These are phyloP conservation scores for Scolanthus callimorphus DNA, from an alignment of 92 coral and sea anemone species.

Conservation along the genomic window DNA sequence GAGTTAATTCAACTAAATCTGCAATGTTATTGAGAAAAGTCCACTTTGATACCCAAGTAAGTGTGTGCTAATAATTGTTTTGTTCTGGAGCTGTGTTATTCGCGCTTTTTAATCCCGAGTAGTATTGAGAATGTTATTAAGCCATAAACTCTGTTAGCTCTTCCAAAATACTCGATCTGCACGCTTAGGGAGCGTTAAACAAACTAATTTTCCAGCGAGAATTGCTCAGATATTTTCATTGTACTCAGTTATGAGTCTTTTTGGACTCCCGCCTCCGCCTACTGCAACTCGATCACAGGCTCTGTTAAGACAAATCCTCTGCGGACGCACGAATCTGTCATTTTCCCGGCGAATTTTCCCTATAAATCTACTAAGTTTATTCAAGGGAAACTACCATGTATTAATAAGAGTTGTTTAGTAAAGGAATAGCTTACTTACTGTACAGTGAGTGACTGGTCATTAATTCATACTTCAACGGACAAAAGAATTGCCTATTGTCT, in stretches of 20 bases:
- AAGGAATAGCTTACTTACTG: slow-evolving; percentile 1
- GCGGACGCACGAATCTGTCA: no score
- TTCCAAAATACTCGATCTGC: neutral
- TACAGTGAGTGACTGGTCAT: neutral
- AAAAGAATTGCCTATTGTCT: neutral
- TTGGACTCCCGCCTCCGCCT: no score
- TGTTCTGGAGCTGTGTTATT: slow-evolving; percentile 73
- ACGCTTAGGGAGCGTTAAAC: neutral
- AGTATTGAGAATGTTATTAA: slow-evolving; percentile 80
- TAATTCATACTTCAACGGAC: neutral
- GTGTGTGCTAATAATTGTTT: slow-evolving; percentile 91
- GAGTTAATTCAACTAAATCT: slow-evolving; percentile 80
- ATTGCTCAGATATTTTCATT: no score
- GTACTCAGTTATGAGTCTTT: no score
- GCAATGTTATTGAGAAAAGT: slow-evolving; percentile 72
- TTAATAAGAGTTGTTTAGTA: neutral
- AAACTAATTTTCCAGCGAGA: no score
- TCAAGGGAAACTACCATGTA: neutral
- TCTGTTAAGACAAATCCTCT: no score
- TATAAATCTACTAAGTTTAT: neutral
- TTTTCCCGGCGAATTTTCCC: neutral
- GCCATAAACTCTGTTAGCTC: neutral
- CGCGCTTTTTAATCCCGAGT: slow-evolving; percentile 76
- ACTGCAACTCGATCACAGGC: no score
- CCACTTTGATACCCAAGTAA: slow-evolving; percentile 70